These are phyloP conservation scores for Fistularia tabacaria DNA, from an alignment of 2,797 vertebrate species.

Conservation along the genomic window DNA sequence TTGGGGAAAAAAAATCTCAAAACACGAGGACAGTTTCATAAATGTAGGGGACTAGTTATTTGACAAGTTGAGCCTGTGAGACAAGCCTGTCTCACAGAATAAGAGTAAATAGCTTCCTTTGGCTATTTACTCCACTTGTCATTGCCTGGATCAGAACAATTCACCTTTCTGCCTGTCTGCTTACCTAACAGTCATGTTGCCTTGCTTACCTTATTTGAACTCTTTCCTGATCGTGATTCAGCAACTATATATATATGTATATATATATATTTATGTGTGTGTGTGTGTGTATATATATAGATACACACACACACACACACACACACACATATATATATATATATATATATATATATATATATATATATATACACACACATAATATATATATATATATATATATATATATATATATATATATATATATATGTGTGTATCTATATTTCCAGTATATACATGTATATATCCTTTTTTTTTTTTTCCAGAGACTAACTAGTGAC, in stretches of 20 bases:
- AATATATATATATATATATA: neutral
- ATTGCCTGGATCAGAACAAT: constrained; percentile 29
- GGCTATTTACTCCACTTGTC: constrained; percentile 33
- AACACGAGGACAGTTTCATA: neutral
- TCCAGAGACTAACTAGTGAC: no score
- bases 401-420: no score
- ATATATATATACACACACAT: no score
- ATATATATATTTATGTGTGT: neutral
- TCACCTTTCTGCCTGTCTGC: constrained; percentile 44
- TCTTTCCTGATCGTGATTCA: constrained; percentile 2
- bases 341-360: no score
- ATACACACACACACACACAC: no score
- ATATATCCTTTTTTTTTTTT: no score
- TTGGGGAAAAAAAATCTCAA: neutral
- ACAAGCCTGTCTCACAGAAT: constrained; percentile 32
- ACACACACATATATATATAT: neutral
- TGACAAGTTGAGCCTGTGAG: constrained; percentile 25
- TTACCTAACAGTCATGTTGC: constrained; percentile 20
- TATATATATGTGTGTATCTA: neutral
- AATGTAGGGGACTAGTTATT: constrained; percentile 8
- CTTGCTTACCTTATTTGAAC: constrained; percentile 31
- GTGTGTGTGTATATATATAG: no score
- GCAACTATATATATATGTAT: neutral
- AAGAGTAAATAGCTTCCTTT: constrained; percentile 35
- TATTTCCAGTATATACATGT: no score